Conservation (phyloP, 2,113 vertebrate genomes). For the Arizona elegans region DNA sequence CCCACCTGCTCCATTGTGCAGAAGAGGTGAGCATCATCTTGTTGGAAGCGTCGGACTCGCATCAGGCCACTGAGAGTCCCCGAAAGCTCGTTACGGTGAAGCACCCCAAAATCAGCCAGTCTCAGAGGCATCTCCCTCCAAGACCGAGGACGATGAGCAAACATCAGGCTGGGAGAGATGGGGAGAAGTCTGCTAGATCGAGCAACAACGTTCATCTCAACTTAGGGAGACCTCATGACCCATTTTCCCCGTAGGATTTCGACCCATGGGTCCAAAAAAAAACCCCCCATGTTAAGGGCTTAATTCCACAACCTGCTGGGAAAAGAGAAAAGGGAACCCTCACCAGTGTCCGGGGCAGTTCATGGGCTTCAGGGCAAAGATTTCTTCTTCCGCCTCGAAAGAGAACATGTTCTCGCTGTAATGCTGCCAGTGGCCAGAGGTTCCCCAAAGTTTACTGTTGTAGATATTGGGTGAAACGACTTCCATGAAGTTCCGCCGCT, state of each 20-base stretch:
- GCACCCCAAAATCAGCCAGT: conserved; percentile 91
- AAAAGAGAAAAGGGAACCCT: not conserved
- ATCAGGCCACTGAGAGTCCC: conserved; percentile 87
- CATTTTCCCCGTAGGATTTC: not conserved
- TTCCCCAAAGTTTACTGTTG: conserved; percentile 91
- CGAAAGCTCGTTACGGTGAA: conserved; percentile 91
- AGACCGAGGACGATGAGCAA: conserved; percentile 86
- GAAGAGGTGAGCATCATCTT: conserved; percentile 97
- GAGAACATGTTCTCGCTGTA: conserved; percentile 93
- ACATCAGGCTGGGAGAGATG: conserved; percentile 82
- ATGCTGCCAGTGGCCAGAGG: conserved; percentile 93
- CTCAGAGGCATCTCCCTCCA: conserved; percentile 93
- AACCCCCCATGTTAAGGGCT: not conserved
- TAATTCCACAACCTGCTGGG: not conserved
- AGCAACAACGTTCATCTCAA: not conserved
- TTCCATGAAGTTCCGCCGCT: conserved; percentile 82
- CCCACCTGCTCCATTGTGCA: conserved; percentile 89
- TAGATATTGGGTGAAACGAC: conserved; percentile 91
- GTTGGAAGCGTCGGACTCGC: conserved; percentile 89
- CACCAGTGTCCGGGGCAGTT: conserved; percentile 97
- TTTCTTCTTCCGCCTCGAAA: conserved; percentile 88
- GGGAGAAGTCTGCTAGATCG: not conserved
- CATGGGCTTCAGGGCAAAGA: conserved; percentile 93
- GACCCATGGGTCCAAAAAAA: not conserved
- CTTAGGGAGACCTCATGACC: not conserved